Evolutionary conservation across 2,113 vertebrate species (phyloP), one percentile per base, ranked within the genome.

Genomic region (Bostrychus sinensis): DNA sequence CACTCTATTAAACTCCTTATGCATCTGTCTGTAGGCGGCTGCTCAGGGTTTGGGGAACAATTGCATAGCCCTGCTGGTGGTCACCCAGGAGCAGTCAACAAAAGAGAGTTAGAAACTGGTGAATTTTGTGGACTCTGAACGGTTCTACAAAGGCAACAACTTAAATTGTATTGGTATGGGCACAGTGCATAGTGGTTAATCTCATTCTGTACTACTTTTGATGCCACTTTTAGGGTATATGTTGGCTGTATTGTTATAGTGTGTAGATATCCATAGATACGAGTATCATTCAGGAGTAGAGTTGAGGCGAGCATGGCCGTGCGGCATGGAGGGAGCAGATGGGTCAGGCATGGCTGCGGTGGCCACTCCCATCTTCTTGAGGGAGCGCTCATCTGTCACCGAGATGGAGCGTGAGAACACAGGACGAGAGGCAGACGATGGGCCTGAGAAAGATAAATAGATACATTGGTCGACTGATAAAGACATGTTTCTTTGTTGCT

Each of bases 291-390:
- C 82, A 1, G 90, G 81, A 39, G 70, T 81, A 16, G 91, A 93
- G 72, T 89, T 48, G 19, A 89, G 77, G 69, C 91, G 89, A 28
- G 66, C 0, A 32, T 75, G 64, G 60, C n/a, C 42, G 2, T 25
- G 63, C 19, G 81, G 50, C 56, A 43, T 17, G 4, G 75, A 51
- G 16, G 83, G 53, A 34, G n/a, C 37, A 41, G 66, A 42, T 12
- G 78, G 59, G 60, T 86, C 82, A 55, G 81, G 36, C 57, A 85
- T 65, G 56, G 38, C 50, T 28, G 20, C 63, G 17, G 85, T 87
- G 32, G 55, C 72, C 72, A 90, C 61, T 39, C 90, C 91, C 90
- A 92, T 89, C 89, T 87, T 93, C 83, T 74, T 89, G 39, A 93
- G 82, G 42, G 89, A 83, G 9, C 55, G 70, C 60, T 91, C 91